Evolutionary conservation across 2,113 vertebrate species (phyloP).

Genomic region (Misgurnus mizolepis): DNA sequence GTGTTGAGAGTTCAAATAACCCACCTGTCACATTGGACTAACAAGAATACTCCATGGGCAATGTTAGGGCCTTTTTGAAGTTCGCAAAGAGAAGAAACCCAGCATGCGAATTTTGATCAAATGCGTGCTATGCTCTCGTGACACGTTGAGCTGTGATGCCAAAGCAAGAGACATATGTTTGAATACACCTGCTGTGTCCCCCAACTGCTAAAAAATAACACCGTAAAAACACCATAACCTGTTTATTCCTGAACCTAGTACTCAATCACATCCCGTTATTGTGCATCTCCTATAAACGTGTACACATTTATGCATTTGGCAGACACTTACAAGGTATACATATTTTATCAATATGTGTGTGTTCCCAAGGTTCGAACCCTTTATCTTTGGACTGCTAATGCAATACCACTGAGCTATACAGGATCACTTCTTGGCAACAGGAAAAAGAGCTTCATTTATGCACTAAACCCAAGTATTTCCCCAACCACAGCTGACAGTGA

Average conservation of each 20-base stretch:
- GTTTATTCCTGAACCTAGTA: not conserved
- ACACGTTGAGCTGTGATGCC: not conserved
- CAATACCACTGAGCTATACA: too few species aligned
- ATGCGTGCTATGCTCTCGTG: not conserved
- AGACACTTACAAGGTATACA: too few species aligned
- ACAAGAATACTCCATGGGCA: slow-evolving; percentile 39
- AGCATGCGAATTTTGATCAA: not conserved
- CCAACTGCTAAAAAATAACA: not conserved
- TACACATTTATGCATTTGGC: too few species aligned
- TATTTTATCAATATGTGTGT: too few species aligned
- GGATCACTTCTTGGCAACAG: not conserved
- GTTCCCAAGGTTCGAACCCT: too few species aligned
- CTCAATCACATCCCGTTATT: not conserved
- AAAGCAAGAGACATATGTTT: not conserved
- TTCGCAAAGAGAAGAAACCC: slow-evolving; percentile 34
- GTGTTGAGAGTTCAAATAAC: slow-evolving; percentile 45
- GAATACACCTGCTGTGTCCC: not conserved
- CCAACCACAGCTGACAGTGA: not conserved
- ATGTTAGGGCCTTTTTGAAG: slow-evolving; percentile 41
- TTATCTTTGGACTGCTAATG: too few species aligned
- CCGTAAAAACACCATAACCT: too few species aligned
- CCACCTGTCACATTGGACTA: slow-evolving; percentile 48
- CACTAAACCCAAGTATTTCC: not conserved
- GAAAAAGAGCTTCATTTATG: not conserved
- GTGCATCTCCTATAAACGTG: not conserved